These are phyloP conservation scores for Venturia canescens DNA, from an alignment of 1,140 invertebrate genomes.

Conservation along the genomic window DNA sequence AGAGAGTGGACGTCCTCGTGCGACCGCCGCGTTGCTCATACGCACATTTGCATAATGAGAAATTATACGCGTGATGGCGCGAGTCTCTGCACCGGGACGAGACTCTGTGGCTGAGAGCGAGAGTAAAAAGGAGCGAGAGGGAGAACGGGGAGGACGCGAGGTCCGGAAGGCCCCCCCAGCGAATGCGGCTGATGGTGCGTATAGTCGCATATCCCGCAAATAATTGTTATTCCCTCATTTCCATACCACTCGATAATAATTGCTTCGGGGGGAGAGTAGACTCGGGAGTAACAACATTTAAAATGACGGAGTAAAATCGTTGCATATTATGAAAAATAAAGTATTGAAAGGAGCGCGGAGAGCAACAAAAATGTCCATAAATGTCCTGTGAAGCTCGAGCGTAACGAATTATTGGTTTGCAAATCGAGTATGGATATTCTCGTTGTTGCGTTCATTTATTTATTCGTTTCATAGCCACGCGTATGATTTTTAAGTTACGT, in stretches of 20 bases:
- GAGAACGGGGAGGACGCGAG: background rate
- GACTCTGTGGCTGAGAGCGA: constrained; percentile 6
- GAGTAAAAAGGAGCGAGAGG: background rate
- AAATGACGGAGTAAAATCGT: constrained; percentile 26
- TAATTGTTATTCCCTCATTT: constrained; percentile 63
- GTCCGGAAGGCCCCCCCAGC: constrained; percentile 10
- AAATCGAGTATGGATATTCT: background rate
- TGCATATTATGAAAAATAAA: constrained; percentile 15
- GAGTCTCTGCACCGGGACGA: constrained; percentile 22
- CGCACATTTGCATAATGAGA: constrained; percentile 64
- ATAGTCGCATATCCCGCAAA: constrained; percentile 9
- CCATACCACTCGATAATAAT: constrained; percentile 30
- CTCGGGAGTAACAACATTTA: background rate
- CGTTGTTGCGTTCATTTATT: background rate
- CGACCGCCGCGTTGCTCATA: constrained; percentile 38
- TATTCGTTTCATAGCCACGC: background rate
- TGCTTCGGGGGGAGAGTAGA: background rate
- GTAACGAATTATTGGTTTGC: constrained; percentile 3
- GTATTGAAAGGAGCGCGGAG: background rate
- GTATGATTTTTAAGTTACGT: too few relatives aligned
- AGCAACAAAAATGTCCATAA: background rate
- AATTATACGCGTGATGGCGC: constrained; percentile 57
- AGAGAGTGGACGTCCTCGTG: constrained; percentile 42
- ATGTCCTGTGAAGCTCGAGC: background rate
- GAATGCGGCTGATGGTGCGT: background rate